These are phyloP conservation scores for Lepidochitona cinerea DNA, from an alignment of 2,888 invertebrate species.

Conservation along the genomic window DNA sequence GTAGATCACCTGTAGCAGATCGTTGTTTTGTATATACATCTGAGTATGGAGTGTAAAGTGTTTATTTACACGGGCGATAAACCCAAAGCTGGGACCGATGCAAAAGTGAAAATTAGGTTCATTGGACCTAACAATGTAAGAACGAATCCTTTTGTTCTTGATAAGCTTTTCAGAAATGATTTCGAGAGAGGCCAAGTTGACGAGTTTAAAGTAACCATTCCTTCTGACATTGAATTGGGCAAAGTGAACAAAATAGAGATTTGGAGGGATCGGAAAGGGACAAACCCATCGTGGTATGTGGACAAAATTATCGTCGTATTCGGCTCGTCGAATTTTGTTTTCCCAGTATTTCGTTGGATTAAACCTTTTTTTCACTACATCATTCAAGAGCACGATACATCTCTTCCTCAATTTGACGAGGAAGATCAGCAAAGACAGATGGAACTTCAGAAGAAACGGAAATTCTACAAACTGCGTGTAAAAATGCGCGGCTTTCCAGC, in stretches of 20 bases:
- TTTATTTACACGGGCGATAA: conserved; percentile 69
- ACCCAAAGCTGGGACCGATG: conserved; percentile 69
- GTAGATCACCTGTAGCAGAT: too few relatives aligned
- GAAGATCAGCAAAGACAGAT: conserved; percentile 61
- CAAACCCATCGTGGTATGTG: conserved; percentile 69
- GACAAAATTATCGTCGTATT: conserved; percentile 58
- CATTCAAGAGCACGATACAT: conserved; percentile 67
- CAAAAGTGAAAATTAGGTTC: conserved; percentile 68
- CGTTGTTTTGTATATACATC: too few relatives aligned
- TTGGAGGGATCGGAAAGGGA: conserved; percentile 67
- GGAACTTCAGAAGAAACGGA: conserved; percentile 66
- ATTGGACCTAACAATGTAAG: conserved; percentile 63
- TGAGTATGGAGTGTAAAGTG: too few relatives aligned
- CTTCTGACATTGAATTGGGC: conserved; percentile 24
- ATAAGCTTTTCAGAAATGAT: conserved; percentile 62
- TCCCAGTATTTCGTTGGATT: conserved; percentile 72
- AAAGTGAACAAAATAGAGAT: conserved; percentile 62
- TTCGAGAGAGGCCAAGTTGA: conserved; percentile 68
- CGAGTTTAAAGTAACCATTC: conserved; percentile 50
- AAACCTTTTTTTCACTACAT: conserved; percentile 62
- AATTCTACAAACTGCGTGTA: conserved; percentile 53
- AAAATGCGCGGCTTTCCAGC: conserved; percentile 48
- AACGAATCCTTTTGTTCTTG: conserved; percentile 62
- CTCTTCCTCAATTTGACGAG: conserved; percentile 69
- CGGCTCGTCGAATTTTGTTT: conserved; percentile 45